phyloP scores from a whole-genome alignment of 2,888 invertebrate genomes.

The Metallyticus violacea region DNA sequence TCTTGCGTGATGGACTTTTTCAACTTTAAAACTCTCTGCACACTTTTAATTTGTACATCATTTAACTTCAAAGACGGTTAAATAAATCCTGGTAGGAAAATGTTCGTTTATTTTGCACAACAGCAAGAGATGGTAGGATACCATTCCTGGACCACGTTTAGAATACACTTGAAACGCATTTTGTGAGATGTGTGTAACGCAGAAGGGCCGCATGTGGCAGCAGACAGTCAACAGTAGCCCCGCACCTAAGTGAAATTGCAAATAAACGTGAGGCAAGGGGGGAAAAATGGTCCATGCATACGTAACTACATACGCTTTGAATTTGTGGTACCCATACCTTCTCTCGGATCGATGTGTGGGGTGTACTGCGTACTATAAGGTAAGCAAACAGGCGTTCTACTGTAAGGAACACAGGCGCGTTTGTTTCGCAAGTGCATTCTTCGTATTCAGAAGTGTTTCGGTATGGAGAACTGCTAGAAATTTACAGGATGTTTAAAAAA shows the following conservation, averaged over 20 bases:
- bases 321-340: not conserved
- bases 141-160: not conserved
- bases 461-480: too few relatives aligned
- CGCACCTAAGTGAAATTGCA: not conserved
- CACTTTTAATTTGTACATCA: too few relatives aligned
- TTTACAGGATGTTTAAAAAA: too few relatives aligned
- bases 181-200: not conserved
- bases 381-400: not conserved
- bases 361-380: not conserved
- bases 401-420: too few relatives aligned
- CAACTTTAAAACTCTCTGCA: too few relatives aligned
- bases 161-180: not conserved
- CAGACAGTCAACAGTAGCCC: not conserved
- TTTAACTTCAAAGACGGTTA: too few relatives aligned
- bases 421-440: not conserved
- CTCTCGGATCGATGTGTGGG: not conserved
- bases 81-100: too few relatives aligned
- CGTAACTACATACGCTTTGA: not conserved
- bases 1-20: too few relatives aligned
- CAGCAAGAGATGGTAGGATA: too few relatives aligned
- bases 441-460: too few relatives aligned
- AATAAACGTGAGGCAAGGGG: not conserved
- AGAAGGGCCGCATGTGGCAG: not conserved
- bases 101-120: too few relatives aligned
- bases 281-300: not conserved